Evolutionary conservation across 1,140 invertebrate species (phyloP).

Genomic region (Mamestra configurata): DNA sequence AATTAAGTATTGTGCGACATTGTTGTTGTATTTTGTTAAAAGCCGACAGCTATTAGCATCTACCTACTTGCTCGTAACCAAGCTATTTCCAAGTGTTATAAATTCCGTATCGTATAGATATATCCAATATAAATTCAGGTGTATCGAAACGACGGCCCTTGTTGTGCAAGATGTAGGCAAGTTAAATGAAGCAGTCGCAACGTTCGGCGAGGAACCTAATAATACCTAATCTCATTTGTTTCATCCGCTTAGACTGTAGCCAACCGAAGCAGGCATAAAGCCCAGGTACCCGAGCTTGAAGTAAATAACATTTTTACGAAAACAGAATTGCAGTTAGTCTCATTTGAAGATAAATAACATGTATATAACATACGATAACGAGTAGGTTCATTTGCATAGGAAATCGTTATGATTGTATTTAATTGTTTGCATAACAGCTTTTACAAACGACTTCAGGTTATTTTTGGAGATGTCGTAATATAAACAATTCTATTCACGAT

Average conservation of each 20-base stretch:
- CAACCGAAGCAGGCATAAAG: constrained; percentile 12
- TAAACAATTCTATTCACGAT: background rate
- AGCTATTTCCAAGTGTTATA: too few species aligned
- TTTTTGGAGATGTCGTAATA: constrained; percentile 9
- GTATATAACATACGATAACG: background rate
- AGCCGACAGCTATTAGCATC: too few species aligned
- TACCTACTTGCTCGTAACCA: too few species aligned
- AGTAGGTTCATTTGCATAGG: background rate
- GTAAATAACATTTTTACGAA: constrained; percentile 1
- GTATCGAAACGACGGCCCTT: background rate
- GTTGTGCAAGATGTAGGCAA: background rate
- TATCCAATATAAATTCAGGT: too few species aligned
- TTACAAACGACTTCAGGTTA: background rate
- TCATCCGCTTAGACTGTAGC: constrained; percentile 18
- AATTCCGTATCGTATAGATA: too few species aligned
- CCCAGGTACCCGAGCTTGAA: background rate
- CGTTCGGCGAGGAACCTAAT: constrained; percentile 20
- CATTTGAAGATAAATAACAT: background rate
- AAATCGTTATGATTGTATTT: background rate
- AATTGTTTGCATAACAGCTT: constrained; percentile 1
- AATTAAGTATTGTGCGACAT: background rate
- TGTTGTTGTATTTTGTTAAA: background rate
- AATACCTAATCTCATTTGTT: constrained; percentile 38
- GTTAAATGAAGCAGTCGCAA: constrained; percentile 19
- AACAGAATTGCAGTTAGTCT: constrained; percentile 13